These are phyloP conservation scores for Nematolebias whitei DNA, from an alignment of 2,113 vertebrate genomes.

Conservation along the genomic window DNA sequence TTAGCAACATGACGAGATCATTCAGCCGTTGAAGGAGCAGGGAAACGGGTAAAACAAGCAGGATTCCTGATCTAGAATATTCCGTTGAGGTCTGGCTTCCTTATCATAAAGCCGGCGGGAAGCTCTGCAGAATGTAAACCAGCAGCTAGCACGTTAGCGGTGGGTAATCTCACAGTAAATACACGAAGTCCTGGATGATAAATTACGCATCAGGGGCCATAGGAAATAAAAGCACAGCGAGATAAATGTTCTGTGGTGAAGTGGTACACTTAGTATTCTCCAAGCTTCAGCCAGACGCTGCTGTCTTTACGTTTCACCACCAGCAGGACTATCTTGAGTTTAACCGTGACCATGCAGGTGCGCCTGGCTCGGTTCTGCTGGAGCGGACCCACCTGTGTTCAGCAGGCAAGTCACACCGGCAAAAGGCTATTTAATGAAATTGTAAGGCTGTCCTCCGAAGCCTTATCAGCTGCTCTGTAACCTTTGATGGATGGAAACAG, in stretches of 20 bases:
- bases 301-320: conserved; percentile 64
- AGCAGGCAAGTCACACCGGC: conserved; percentile 74
- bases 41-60: no score
- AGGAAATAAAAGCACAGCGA: conserved; percentile 10
- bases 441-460: conserved; percentile 41
- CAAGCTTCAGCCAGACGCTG: conserved; percentile 52
- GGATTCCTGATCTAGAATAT: no score
- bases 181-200: conserved; percentile 55
- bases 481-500: conserved; percentile 53
- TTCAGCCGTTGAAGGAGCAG: no score
- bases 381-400: conserved; percentile 59
- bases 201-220: conserved; percentile 49
- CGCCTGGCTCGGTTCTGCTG: conserved; percentile 50
- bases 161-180: conserved; percentile 13
- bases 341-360: conserved; percentile 79
- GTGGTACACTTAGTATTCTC: conserved; percentile 67
- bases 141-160: conserved; percentile 34
- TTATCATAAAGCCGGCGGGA: conserved; percentile 32
- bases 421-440: conserved; percentile 50
- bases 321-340: conserved; percentile 54
- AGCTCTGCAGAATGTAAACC: conserved; percentile 19
- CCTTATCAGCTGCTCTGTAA: conserved; percentile 49
- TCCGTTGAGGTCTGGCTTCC: conserved; percentile 13
- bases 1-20: no score
- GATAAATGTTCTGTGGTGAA: conserved; percentile 58